Conservation (phyloP, 2,113 vertebrate species). For the Syngnathus scovelli region DNA sequence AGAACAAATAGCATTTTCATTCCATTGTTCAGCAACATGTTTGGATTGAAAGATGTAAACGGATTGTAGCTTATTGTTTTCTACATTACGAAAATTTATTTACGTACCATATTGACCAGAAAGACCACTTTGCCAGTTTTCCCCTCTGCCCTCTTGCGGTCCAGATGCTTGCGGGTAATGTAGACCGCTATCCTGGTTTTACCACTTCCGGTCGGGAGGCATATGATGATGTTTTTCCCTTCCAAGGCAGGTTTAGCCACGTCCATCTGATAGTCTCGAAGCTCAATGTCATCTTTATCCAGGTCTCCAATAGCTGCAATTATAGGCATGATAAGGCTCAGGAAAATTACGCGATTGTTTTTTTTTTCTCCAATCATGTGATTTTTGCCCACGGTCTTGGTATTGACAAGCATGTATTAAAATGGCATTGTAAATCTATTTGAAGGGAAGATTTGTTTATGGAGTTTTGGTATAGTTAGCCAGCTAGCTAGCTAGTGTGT, state of each 20-base stretch:
- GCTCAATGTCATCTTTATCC: slow-evolving; percentile 70
- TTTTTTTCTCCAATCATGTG: too few species aligned
- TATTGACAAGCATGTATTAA: too few species aligned
- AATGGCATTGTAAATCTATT: too few species aligned
- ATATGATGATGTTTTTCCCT: slow-evolving; percentile 90
- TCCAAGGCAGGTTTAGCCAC: slow-evolving; percentile 84
- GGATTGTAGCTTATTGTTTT: background rate
- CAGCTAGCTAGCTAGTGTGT: too few species aligned
- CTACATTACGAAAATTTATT: background rate
- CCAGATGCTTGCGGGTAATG: slow-evolving; percentile 86
- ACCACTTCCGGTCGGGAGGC: slow-evolving; percentile 93
- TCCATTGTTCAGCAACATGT: too few species aligned
- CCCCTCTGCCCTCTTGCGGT: slow-evolving; percentile 64
- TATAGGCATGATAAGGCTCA: slow-evolving; percentile 8
- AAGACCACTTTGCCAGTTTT: slow-evolving; percentile 82
- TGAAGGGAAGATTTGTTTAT: too few species aligned
- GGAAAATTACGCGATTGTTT: background rate
- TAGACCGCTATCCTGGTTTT: slow-evolving; percentile 95
- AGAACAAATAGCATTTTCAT: background rate
- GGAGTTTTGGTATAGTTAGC: too few species aligned
- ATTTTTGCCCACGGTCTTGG: too few species aligned
- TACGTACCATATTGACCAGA: slow-evolving; percentile 90
- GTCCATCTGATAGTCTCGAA: slow-evolving; percentile 89
- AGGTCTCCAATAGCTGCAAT: slow-evolving; percentile 49
- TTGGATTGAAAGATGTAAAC: slow-evolving; percentile 10